Evolutionary conservation across 2,113 vertebrate species (phyloP), one percentile per base, ranked within the genome.

Genomic region (Larimichthys crocea): DNA sequence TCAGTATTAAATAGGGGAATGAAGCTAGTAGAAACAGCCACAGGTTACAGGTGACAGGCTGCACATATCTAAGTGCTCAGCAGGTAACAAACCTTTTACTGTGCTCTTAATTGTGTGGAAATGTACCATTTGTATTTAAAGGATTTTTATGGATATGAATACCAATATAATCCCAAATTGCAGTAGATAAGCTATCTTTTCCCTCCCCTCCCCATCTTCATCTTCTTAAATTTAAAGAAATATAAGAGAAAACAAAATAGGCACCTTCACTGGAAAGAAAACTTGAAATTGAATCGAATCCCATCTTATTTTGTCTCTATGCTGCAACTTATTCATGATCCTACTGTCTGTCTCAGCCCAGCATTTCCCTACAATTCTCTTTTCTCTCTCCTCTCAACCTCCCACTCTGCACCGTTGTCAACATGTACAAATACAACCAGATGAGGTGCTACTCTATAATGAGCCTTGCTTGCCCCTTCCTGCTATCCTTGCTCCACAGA

Each of bases 361-460:
- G 24, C 29, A 42, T 76, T 73, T 81, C 31, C 44, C 44, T 14
- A 46, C 14, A 31, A 68, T 42, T 26, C 11, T 68, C 2, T 70
- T 69, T 46, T 50, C 40, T 55, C 57, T 35, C 26, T 64, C 52
- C 31, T 76, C 56, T 80, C 35, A 44, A n/a, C 82, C 71, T 66
- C 79, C 20, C 56, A 35, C 40, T 68, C 70, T 56, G 19, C 40
- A 6, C 10, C 10, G 17, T 60, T 81, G 85, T 86, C 81, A 86
- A 64, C 86, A 84, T 67, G 24, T 60, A 57, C n/a, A 40, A 56
- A 74, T 48, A 20, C 48, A 82, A 74, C 80, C 52, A 48, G 71
- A 56, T 60, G 62, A 87, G 71, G 75, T 91, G 82, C 55, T 57
- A 73, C 84, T 64, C 9, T 72, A 84, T 89, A 92, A 91, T 89